A percentile compares a stretch with the other conserved stretches of the same genome.
Evolutionary conservation across 2,113 vertebrate species (phyloP).

Genomic region (Poicephalus gulielmi): DNA sequence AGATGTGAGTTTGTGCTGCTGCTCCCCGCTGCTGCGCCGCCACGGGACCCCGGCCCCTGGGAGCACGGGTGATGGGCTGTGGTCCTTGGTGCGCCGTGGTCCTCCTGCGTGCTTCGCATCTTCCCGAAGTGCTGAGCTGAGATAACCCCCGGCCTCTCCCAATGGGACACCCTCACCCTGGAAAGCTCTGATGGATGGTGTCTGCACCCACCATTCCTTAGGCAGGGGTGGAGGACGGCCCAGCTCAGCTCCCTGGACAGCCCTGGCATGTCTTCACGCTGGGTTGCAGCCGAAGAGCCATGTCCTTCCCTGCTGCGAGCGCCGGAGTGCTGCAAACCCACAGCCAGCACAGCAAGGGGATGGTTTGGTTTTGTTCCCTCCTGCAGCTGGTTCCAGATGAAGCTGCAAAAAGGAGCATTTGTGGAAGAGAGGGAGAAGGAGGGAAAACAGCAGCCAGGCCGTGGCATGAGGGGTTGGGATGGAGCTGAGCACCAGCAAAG

Average conservation of each 20-base stretch:
- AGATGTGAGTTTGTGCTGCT: rapidly evolving
- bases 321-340: rapidly evolving
- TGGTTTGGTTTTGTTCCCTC: background rate
- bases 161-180: background rate
- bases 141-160: rapidly evolving
- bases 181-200: background rate
- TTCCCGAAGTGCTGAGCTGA: rapidly evolving
- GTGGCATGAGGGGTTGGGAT: background rate
- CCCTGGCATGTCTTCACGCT: rapidly evolving
- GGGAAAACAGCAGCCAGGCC: background rate
- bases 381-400: background rate
- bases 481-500: background rate
- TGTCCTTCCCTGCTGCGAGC: background rate
- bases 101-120: background rate
- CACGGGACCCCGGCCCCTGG: rapidly evolving
- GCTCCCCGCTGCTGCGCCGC: rapidly evolving
- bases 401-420: background rate
- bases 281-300: rapidly evolving
- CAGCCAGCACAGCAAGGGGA: background rate
- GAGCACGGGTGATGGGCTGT: rapidly evolving
- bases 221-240: background rate
- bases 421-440: background rate
- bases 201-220: background rate
- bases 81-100: rapidly evolving
- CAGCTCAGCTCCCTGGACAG: background rate